Conservation (phyloP, 92 coral and sea anemone species). For the Zoanthus gigantus region DNA sequence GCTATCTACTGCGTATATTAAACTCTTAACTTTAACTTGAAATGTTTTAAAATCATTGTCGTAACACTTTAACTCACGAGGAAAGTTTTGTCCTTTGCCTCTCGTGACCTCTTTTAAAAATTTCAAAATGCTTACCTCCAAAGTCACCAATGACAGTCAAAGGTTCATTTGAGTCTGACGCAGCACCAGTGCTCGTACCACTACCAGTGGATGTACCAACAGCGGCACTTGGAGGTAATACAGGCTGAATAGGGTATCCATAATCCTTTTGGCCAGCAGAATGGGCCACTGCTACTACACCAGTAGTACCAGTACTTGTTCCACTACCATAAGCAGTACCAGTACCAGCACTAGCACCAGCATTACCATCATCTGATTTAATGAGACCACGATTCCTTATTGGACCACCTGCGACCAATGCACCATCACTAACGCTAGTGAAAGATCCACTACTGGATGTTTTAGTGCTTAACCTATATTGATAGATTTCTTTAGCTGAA, state of each 20-base stretch:
- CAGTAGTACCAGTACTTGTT: background rate
- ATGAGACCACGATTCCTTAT: slow-evolving; percentile 18
- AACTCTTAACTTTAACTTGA: no score
- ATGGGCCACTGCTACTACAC: slow-evolving; percentile 26
- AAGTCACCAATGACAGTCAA: slow-evolving; percentile 80
- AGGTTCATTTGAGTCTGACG: slow-evolving; percentile 11
- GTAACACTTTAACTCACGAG: background rate
- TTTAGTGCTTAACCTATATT: background rate
- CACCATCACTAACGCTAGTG: background rate
- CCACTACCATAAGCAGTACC: background rate
- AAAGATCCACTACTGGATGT: slow-evolving; percentile 3
- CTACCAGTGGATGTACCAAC: slow-evolving; percentile 4
- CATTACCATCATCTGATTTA: background rate
- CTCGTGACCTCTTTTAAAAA: background rate
- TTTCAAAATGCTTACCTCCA: slow-evolving; percentile 63
- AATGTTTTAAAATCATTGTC: background rate
- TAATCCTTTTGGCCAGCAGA: background rate
- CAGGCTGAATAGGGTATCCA: slow-evolving; percentile 4
- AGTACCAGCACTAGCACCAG: background rate
- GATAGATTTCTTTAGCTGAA: background rate
- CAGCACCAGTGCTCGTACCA: slow-evolving; percentile 43
- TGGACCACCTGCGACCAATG: slow-evolving; percentile 13
- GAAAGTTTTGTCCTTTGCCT: background rate
- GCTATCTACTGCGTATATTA: no score
- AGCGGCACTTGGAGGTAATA: slow-evolving; percentile 12